These are phyloP conservation scores for Proterorhinus semilunaris DNA, from an alignment of 2,113 vertebrate genomes.

Conservation along the genomic window DNA sequence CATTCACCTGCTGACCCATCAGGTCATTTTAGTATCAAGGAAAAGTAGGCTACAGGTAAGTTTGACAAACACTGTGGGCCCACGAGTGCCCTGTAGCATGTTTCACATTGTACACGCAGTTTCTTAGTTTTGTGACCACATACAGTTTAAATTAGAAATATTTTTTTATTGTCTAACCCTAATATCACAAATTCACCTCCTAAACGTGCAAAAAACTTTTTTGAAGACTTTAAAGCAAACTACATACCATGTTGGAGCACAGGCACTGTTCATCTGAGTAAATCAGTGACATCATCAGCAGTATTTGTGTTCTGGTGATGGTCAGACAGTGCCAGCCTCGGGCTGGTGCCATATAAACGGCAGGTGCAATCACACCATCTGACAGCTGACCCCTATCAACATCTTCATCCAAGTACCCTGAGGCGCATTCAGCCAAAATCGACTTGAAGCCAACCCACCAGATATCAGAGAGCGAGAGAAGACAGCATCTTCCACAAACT, in stretches of 20 bases:
- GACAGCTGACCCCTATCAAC: conserved; percentile 57
- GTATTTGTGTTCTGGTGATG: conserved; percentile 36
- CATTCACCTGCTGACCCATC: conserved; percentile 14
- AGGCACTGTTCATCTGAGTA: no score
- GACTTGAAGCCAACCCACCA: conserved; percentile 40
- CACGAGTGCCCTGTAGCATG: no score
- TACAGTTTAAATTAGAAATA: no score
- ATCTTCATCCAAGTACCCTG: conserved; percentile 57
- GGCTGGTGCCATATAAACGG: conserved; percentile 58
- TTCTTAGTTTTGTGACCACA: no score
- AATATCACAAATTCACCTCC: no score
- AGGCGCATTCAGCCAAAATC: conserved; percentile 16
- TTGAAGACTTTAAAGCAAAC: no score
- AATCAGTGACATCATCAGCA: conserved; percentile 42
- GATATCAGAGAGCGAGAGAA: conserved; percentile 18
- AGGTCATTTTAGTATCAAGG: no score
- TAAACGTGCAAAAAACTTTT: no score
- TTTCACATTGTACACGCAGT: no score
- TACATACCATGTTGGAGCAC: no score
- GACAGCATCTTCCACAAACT: conserved; percentile 3
- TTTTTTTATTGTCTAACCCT: no score
- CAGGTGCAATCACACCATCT: conserved; percentile 68
- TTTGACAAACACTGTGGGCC: neutral
- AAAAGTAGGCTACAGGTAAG: conserved; percentile 1
- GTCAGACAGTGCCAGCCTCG: conserved; percentile 10